Evolutionary conservation across 2,113 vertebrate species (phyloP).

Genomic region (Osmerus mordax): DNA sequence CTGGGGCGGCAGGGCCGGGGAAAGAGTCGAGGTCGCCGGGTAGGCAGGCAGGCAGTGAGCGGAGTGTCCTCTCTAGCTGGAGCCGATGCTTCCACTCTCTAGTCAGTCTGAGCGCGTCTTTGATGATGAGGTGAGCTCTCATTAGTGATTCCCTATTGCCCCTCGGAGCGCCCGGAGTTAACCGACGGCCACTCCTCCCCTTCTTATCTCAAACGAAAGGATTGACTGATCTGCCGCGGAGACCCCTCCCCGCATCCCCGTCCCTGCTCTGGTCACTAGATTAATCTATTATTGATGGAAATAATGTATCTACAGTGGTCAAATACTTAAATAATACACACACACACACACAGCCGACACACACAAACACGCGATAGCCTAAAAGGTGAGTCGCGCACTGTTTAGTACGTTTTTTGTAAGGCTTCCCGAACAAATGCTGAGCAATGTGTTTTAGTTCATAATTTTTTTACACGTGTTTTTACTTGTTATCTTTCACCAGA

Average conservation of each 20-base stretch:
- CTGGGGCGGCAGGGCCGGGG: slow-evolving; percentile 43
- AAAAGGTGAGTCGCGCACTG: background rate
- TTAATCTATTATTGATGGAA: slow-evolving; percentile 71
- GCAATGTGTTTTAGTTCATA: slow-evolving; percentile 19
- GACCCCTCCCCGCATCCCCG: slow-evolving; percentile 73
- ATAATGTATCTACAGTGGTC: slow-evolving; percentile 33
- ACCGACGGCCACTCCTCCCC: slow-evolving; percentile 79
- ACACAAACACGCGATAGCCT: slow-evolving; percentile 22
- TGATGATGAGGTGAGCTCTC: slow-evolving; percentile 73
- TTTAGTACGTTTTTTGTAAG: slow-evolving; percentile 11
- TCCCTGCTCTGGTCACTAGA: slow-evolving; percentile 57
- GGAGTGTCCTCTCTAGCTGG: slow-evolving; percentile 29
- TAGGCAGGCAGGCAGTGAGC: slow-evolving; percentile 27
- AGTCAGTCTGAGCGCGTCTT: slow-evolving; percentile 65
- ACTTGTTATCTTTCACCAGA: slow-evolving; percentile 22
- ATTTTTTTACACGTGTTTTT: slow-evolving; percentile 44
- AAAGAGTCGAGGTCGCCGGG: slow-evolving; percentile 25
- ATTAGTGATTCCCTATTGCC: slow-evolving; percentile 74
- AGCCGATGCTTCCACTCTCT: slow-evolving; percentile 44
- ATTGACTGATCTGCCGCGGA: slow-evolving; percentile 67
- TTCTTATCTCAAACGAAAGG: slow-evolving; percentile 80
- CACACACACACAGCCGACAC: background rate
- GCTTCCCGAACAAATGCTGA: slow-evolving; percentile 16
- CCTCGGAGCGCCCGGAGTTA: slow-evolving; percentile 69
- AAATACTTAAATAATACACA: background rate